Evolutionary conservation across 2,888 invertebrate species (phyloP).

Genomic region (Rhagium mordax): DNA sequence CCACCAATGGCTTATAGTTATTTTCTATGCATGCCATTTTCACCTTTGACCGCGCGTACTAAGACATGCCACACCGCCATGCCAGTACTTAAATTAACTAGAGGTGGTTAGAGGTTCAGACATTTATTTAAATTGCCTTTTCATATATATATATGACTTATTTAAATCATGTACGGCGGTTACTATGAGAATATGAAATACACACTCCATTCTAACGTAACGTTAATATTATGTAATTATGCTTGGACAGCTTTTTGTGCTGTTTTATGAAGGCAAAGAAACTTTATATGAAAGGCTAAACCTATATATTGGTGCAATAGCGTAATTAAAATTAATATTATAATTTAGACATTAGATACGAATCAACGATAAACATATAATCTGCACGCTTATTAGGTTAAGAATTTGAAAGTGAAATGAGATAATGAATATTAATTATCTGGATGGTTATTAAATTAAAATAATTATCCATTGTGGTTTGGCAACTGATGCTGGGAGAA

Average conservation of each 20-base stretch:
- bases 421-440: conserved; percentile 13
- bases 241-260: neutral
- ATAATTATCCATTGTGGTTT: neutral
- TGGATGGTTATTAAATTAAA: neutral
- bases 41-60: conserved; percentile 31
- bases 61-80: conserved; percentile 5
- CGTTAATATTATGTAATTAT: neutral
- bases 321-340: conserved; percentile 1
- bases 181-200: neutral
- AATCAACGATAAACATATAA: neutral
- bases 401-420: conserved; percentile 19
- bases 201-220: neutral
- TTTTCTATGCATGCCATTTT: conserved; percentile 31
- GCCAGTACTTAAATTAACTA: conserved; percentile 11
- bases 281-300: too few relatives aligned
- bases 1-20: conserved; percentile 23
- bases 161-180: conserved; percentile 8
- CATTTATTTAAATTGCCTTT: conserved; percentile 22
- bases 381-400: neutral
- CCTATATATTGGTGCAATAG: too few relatives aligned
- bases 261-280: too few relatives aligned
- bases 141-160: conserved; percentile 28
- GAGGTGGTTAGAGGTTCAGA: conserved; percentile 15
- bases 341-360: neutral
- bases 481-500: neutral